Evolutionary conservation across 2,113 vertebrate genomes (phyloP).

Genomic region (Erpornis zantholeuca): DNA sequence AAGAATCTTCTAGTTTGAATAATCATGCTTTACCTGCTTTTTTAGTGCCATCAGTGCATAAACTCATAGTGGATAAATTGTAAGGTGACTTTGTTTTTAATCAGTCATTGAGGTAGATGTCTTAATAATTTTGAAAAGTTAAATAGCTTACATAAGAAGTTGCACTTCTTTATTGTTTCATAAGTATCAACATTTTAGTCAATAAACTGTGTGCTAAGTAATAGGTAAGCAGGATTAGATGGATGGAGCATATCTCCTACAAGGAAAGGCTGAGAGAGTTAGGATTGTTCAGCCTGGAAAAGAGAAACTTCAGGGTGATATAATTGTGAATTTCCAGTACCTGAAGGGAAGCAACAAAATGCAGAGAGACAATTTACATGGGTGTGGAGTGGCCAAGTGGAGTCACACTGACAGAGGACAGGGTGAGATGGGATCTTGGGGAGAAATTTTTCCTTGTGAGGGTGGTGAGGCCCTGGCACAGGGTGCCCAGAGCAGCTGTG

Average conservation of each 20-base stretch:
- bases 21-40: background rate
- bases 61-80: background rate
- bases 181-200: background rate
- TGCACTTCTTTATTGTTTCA: background rate
- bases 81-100: background rate
- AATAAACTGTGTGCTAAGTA: background rate
- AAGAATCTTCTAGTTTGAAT: background rate
- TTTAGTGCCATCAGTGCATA: background rate
- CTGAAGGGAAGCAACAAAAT: background rate
- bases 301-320: background rate
- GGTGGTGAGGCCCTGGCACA: background rate
- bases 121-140: background rate
- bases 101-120: background rate
- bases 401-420: background rate
- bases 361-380: background rate
- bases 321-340: too few relatives aligned
- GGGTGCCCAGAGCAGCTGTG: background rate
- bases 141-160: background rate
- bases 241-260: background rate
- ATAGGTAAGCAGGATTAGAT: background rate
- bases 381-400: background rate
- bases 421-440: background rate
- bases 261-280: background rate
- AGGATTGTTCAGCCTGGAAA: background rate
- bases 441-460: background rate